A percentile compares a stretch with the other conserved stretches of the same genome.
phyloP scores from a whole-genome alignment of 2,797 vertebrate genomes.

The Australoheros facetus region DNA sequence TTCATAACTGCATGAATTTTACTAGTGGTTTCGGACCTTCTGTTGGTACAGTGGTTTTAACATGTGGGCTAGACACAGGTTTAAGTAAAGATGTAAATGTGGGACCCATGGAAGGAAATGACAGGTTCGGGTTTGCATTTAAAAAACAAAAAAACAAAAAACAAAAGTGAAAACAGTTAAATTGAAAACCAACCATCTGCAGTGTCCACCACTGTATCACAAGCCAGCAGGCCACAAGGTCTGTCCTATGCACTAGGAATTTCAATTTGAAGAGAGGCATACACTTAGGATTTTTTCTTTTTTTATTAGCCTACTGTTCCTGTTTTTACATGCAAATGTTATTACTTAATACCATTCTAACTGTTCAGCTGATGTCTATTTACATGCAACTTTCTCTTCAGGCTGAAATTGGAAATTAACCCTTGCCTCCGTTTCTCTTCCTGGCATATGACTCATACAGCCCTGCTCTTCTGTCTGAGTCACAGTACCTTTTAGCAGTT shows the following conservation, averaged over 20 bases:
- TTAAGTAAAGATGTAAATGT: not conserved
- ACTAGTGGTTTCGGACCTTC: not conserved
- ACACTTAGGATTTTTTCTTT: too few species aligned
- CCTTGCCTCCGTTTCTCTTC: not conserved
- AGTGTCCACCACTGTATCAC: not conserved
- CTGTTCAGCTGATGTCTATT: too few species aligned
- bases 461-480: not conserved
- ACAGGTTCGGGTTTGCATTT: not conserved
- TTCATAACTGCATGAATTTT: not conserved
- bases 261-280: not conserved
- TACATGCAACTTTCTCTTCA: not conserved
- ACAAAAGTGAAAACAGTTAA: not conserved
- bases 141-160: too few species aligned
- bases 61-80: too few species aligned
- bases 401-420: not conserved
- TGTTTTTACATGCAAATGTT: too few species aligned
- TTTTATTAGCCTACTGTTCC: too few species aligned
- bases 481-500: not conserved
- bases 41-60: not conserved
- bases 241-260: not conserved
- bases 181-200: not conserved
- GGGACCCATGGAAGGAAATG: not conserved
- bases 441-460: not conserved
- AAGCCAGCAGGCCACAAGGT: not conserved
- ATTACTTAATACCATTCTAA: too few species aligned